phyloP scores from a whole-genome alignment of 2,888 invertebrate genomes.

The Axea sp. region DNA sequence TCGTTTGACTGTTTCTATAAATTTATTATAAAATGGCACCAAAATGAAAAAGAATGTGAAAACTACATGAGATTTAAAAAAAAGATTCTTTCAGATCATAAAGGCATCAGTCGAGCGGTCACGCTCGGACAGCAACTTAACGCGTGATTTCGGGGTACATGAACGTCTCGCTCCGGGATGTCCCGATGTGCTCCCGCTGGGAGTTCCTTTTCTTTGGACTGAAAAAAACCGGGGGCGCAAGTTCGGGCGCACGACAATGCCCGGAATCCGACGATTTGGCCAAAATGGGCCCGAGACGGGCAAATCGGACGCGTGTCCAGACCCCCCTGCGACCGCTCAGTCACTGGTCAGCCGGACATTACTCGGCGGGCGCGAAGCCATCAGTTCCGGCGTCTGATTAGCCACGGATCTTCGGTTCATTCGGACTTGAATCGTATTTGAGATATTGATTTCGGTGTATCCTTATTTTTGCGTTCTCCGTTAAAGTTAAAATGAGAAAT shows the following conservation, averaged over 20 bases:
- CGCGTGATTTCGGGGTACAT: slow-evolving; percentile 74
- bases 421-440: slow-evolving; percentile 6
- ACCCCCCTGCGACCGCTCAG: slow-evolving; percentile 32
- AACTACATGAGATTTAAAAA: too few relatives aligned
- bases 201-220: slow-evolving; percentile 24
- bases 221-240: slow-evolving; percentile 44
- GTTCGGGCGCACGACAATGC: slow-evolving; percentile 61
- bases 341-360: slow-evolving; percentile 59
- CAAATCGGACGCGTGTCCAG: slow-evolving; percentile 57
- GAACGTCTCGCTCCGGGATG: slow-evolving; percentile 68
- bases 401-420: slow-evolving; percentile 43
- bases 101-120: slow-evolving; percentile 66
- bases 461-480: slow-evolving; percentile 25
- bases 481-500: not conserved
- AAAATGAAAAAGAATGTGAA: too few relatives aligned
- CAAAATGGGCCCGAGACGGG: slow-evolving; percentile 50
- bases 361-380: slow-evolving; percentile 47
- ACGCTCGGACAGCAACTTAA: slow-evolving; percentile 67
- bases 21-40: too few relatives aligned
- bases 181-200: slow-evolving; percentile 45
- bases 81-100: too few relatives aligned
- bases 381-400: slow-evolving; percentile 49
- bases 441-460: slow-evolving; percentile 3
- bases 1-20: too few relatives aligned
- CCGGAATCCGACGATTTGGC: slow-evolving; percentile 50